Percentiles rank a stretch among this genome's conserved stretches.
These are phyloP conservation scores for Trisateles emortualis DNA, from an alignment of 2,888 invertebrate genomes.

Conservation along the genomic window DNA sequence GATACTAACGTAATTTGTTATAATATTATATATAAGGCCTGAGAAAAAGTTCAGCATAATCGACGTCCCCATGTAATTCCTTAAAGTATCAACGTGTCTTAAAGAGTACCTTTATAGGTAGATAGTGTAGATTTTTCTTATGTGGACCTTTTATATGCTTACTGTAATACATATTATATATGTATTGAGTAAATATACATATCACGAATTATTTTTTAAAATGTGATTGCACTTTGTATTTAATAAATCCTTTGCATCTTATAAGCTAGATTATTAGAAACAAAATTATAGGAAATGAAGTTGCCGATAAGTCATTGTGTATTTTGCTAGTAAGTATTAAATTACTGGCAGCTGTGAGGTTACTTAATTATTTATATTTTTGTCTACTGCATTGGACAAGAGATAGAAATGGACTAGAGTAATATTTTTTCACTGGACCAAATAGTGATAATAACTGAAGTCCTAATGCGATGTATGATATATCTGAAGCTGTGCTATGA, in stretches of 20 bases:
- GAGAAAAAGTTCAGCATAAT: constrained; percentile 84
- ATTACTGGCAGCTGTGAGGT: constrained; percentile 37
- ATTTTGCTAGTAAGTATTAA: constrained; percentile 38
- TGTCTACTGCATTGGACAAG: constrained; percentile 32
- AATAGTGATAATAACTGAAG: constrained; percentile 35
- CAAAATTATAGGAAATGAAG: constrained; percentile 42
- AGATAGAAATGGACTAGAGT: constrained; percentile 26
- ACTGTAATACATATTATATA: constrained; percentile 64
- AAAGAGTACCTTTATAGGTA: constrained; percentile 81
- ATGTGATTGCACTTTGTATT: constrained; percentile 44
- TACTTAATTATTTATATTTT: constrained; percentile 33
- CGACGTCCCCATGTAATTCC: constrained; percentile 54
- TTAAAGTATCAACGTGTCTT: constrained; percentile 78
- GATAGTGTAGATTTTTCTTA: constrained; percentile 61
- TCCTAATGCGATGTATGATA: constrained; percentile 18
- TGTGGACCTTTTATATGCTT: constrained; percentile 51
- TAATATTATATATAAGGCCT: constrained; percentile 67
- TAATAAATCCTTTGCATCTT: constrained; percentile 39
- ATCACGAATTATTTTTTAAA: constrained; percentile 53
- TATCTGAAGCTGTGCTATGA: constrained; percentile 30
- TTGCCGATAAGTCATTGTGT: constrained; percentile 33
- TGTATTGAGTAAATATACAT: constrained; percentile 62
- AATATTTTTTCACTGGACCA: constrained; percentile 46
- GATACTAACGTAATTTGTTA: constrained; percentile 78
- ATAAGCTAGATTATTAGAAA: constrained; percentile 36